Evolutionary conservation across 2,888 invertebrate species (phyloP).

Genomic region (Siphonodentalium dalli): DNA sequence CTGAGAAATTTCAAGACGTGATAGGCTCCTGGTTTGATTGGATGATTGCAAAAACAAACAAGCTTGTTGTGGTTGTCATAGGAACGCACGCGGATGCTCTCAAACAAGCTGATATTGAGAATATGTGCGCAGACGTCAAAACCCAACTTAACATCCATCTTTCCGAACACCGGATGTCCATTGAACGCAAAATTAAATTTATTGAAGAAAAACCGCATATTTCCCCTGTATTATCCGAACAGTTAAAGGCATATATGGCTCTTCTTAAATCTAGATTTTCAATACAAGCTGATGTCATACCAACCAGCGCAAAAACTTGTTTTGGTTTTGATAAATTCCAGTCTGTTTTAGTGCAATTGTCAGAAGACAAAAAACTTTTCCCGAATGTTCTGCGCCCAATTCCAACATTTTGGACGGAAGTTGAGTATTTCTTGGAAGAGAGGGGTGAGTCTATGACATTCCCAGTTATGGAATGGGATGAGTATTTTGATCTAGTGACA

Average conservation of each 20-base stretch:
- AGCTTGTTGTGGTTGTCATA: constrained; percentile 52
- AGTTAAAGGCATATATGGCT: constrained; percentile 52
- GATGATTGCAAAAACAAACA: constrained; percentile 59
- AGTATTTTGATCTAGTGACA: constrained; percentile 48
- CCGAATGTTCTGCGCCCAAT: constrained; percentile 52
- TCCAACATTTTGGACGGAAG: constrained; percentile 62
- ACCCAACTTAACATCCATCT: constrained; percentile 37
- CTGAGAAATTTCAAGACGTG: constrained; percentile 45
- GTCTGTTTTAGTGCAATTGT: constrained; percentile 47
- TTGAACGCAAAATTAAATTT: constrained; percentile 47
- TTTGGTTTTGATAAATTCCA: constrained; percentile 48
- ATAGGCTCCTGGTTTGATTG: constrained; percentile 62
- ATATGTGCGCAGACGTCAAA: constrained; percentile 37
- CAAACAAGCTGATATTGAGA: constrained; percentile 25
- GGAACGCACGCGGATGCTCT: constrained; percentile 58
- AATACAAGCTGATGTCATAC: constrained; percentile 50
- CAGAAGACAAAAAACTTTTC: constrained; percentile 47
- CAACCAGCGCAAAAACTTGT: constrained; percentile 46
- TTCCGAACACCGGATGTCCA: constrained; percentile 34
- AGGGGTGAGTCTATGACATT: constrained; percentile 50
- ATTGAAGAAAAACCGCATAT: constrained; percentile 56
- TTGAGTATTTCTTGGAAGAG: constrained; percentile 56
- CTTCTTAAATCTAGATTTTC: constrained; percentile 51
- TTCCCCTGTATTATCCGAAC: constrained; percentile 57
- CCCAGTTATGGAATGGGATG: constrained; percentile 54